Evolutionary conservation across 2,797 vertebrate genomes (phyloP), one percentile per base, ranked within the genome.

Genomic region (Cetoscarus ocellatus): DNA sequence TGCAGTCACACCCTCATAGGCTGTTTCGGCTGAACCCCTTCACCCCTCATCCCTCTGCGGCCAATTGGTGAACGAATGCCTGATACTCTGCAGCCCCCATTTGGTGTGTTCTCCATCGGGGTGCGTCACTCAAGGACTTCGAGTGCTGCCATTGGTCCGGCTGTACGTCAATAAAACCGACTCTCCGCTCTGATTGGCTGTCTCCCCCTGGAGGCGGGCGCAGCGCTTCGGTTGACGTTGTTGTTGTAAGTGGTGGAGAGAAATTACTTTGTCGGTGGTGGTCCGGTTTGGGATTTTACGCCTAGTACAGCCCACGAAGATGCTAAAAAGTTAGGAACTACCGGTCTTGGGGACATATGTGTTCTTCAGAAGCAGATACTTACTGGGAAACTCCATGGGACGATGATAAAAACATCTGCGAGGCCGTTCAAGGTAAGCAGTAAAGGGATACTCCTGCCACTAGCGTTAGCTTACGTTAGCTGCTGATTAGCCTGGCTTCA

Each of bases 171-270:
- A 8, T 91, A 3, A 72, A 36, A 6, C 0, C 0, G 2, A 10
- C n/a, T 0, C 63, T 53, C 0, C 1, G 4, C 55, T 61, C 17
- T 82, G 88, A 94, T 93, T 95, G 92, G 94, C 0, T 44, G 3
- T 0, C 0, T 52, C 3, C 9, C 27, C 6, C 18, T 6, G 53
- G 75, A 85, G 94, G 93, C 83, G 88, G 91, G 77, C 6, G 42
- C 15, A 3, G 60, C 0, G 8, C 55, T 52, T 84, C 38, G 83
- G 77, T 94, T 94, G 95, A 94, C 93, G 94, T 94, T 95, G 94
- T 95, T 95, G 94, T 95, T 94, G 91, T 92, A 93, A 92, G 92
- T 93, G 92, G 80, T 87, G 86, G 81, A 90, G 81, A 90, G 94
- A 93, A 91, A 91, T 93, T 92, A 94, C 92, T 95, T 94, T 93